Evolutionary conservation across 2,888 invertebrate species (phyloP).

Genomic region (Tipula lateralis): DNA sequence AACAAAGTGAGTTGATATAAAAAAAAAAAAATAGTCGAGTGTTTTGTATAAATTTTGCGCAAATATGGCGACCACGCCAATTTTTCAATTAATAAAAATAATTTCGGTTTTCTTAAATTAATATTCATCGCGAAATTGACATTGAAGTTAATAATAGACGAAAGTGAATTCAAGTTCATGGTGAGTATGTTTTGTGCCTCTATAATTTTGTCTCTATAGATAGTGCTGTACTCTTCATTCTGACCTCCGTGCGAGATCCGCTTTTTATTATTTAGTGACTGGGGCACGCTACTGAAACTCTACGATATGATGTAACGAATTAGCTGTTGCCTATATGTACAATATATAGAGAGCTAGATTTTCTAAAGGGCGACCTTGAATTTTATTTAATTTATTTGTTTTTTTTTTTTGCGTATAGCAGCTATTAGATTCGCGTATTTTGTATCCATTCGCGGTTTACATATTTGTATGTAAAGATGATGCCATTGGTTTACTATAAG

Average conservation of each 20-base stretch:
- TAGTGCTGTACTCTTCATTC: background rate
- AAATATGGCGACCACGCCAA: background rate
- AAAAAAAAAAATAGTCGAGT: background rate
- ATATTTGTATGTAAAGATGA: background rate
- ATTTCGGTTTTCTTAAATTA: background rate
- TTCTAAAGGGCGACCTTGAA: background rate
- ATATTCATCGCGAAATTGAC: background rate
- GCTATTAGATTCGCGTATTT: background rate
- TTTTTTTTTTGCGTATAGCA: background rate
- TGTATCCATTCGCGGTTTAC: background rate
- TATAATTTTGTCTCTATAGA: background rate
- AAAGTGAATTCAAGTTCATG: background rate
- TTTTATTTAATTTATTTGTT: background rate
- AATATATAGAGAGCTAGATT: background rate
- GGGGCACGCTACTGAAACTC: background rate
- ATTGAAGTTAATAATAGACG: background rate
- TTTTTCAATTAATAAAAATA: background rate
- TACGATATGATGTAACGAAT: background rate
- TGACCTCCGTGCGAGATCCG: background rate
- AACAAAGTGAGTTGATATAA: background rate
- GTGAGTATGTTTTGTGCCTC: background rate
- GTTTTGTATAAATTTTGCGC: background rate
- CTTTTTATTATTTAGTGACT: background rate
- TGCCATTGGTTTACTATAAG: background rate
- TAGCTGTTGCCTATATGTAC: background rate